Percentiles rank a stretch among this genome's conserved stretches.
Evolutionary conservation across 2,113 vertebrate species (phyloP).

Genomic region (Ictalurus punctatus): DNA sequence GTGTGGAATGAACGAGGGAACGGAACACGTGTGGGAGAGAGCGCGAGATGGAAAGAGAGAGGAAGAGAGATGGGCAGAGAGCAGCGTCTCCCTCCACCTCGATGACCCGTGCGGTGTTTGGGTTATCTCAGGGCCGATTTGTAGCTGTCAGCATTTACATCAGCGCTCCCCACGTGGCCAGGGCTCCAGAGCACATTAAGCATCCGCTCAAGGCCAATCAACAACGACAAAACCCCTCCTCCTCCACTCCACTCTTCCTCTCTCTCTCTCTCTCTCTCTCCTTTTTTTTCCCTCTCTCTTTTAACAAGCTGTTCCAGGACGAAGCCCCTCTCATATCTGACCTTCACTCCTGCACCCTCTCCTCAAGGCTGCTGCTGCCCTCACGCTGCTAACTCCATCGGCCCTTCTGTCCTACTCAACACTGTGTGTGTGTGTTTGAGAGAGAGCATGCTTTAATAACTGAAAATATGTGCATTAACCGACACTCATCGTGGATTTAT

Average conservation of each 20-base stretch:
- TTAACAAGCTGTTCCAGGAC: conserved; percentile 61
- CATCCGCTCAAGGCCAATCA: conserved; percentile 49
- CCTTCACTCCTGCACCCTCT: conserved; percentile 49
- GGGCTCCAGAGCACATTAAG: conserved; percentile 40
- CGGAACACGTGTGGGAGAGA: background rate
- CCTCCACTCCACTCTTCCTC: conserved; percentile 29
- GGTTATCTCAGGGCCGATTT: conserved; percentile 38
- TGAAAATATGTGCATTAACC: background rate
- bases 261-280: conserved; percentile 31
- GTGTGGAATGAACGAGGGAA: background rate
- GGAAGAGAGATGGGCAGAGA: conserved; percentile 33
- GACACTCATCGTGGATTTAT: background rate
- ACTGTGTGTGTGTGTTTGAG: background rate
- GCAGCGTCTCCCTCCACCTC: conserved; percentile 34
- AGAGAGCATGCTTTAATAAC: background rate
- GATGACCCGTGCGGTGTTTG: conserved; percentile 38
- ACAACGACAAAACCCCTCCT: conserved; percentile 48
- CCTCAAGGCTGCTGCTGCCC: conserved; percentile 48
- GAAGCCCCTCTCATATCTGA: conserved; percentile 52
- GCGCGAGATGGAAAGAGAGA: conserved; percentile 15
- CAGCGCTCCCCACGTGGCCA: conserved; percentile 21
- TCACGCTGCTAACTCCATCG: background rate
- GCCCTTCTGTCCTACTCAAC: background rate
- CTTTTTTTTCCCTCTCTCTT: conserved; percentile 29
- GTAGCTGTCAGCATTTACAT: conserved; percentile 53